phyloP scores from a whole-genome alignment of 2,888 invertebrate genomes.

The Bombyx huttoni region DNA sequence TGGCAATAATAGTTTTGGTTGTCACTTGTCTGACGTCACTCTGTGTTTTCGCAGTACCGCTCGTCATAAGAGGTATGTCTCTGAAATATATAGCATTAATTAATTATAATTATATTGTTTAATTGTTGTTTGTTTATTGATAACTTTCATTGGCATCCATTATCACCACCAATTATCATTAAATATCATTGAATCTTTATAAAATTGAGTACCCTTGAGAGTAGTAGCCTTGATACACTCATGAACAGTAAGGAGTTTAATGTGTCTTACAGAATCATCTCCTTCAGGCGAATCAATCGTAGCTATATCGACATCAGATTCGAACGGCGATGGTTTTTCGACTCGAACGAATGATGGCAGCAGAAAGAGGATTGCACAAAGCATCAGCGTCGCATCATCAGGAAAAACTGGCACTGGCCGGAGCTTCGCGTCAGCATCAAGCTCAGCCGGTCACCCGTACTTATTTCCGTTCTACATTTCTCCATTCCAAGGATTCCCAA shows the following conservation, averaged over 20 bases:
- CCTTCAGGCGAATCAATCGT: constrained; percentile 37
- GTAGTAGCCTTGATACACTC: no score
- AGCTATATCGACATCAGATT: constrained; percentile 39
- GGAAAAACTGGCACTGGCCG: constrained; percentile 29
- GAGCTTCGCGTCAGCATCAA: constrained; percentile 27
- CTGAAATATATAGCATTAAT: not conserved
- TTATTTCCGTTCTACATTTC: constrained; percentile 29
- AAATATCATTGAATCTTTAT: no score
- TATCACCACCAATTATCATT: no score
- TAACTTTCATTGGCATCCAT: not conserved
- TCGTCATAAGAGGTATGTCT: constrained; percentile 36
- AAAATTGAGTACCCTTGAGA: no score
- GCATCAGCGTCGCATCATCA: constrained; percentile 27
- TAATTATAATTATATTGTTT: no score
- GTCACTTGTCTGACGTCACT: constrained; percentile 5
- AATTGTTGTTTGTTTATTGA: no score
- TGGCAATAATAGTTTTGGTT: constrained; percentile 8
- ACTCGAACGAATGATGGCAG: constrained; percentile 8
- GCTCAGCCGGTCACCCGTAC: constrained; percentile 24
- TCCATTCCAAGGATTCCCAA: constrained; percentile 25
- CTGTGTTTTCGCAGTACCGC: constrained; percentile 19
- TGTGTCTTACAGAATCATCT: constrained; percentile 28
- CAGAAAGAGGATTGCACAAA: constrained; percentile 14
- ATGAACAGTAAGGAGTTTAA: no score
- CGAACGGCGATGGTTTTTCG: constrained; percentile 30